Evolutionary conservation across 2,113 vertebrate genomes (phyloP), one percentile per base, ranked within the genome.

Genomic region (Lethenteron camtschaticum): DNA sequence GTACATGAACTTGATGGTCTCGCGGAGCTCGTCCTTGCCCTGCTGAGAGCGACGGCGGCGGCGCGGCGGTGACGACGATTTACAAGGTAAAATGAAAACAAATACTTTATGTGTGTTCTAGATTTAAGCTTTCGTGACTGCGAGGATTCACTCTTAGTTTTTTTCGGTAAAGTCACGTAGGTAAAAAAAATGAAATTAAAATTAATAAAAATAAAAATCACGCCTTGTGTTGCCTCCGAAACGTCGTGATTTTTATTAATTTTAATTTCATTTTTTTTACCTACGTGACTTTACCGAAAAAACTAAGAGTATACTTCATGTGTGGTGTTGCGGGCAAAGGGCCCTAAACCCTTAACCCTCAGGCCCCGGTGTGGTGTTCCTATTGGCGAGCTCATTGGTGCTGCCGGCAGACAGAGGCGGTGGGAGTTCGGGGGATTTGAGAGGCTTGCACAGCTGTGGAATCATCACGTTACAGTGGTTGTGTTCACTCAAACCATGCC

Each of bases 1-100:
- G 79, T 97, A 97, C 91, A 97, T 96, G 77, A 97, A 97, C 72
- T 94, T 95, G 75, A 99, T 99, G 0, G 94, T 99, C 83, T 99
- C 94, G 73, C 92, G 79, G 74, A 96, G 77, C 72, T 96, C 89
- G 73, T 99, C 91, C 80, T 99, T 99, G 70, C 92, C 63, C 63
- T 66, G 63, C 9, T 16, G 24, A 11, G 11, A 10, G 63, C 2
- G 24, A 16, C n/a, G 63, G 59, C n/a, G 63, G n/a, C n/a, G 24
- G 16, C 16, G 10, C 24, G 24, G 10, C 63, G 10, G 10, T 11
- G 9, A 16, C 9, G 10, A 66, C 24, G 63, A 24, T 66, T 66
- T 16, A 8, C 63, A 66, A 66, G 63, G 24, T 8, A 66, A n/a
- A 20, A 10, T n/a, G 6, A 66, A n/a, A 6, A 66, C 60, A 8